Evolutionary conservation across 2,113 vertebrate genomes (phyloP).

Genomic region (Anolis sagrei): DNA sequence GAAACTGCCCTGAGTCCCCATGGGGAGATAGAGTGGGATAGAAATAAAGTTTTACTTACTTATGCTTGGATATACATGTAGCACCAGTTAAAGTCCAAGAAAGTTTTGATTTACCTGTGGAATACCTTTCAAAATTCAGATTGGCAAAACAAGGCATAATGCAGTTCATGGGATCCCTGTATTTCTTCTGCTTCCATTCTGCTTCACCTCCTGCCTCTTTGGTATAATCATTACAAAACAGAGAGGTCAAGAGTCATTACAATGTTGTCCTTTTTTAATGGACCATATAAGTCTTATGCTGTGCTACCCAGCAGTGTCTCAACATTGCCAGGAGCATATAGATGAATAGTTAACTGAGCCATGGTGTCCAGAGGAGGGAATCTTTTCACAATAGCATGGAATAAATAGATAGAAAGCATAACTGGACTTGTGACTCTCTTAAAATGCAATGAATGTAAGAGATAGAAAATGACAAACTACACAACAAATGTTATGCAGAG

Average conservation of each 20-base stretch:
- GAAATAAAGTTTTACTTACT: too few species aligned
- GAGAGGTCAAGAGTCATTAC: conserved; percentile 51
- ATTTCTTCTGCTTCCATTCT: conserved; percentile 58
- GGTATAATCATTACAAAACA: conserved; percentile 54
- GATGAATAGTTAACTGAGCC: conserved; percentile 44
- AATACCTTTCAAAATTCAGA: conserved; percentile 33
- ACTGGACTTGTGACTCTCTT: not conserved
- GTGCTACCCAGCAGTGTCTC: not conserved
- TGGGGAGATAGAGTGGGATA: too few species aligned
- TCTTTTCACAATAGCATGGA: not conserved
- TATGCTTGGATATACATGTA: conserved; percentile 11
- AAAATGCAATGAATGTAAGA: not conserved
- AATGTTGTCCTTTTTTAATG: conserved; percentile 46
- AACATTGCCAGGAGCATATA: not conserved
- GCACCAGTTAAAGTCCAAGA: conserved; percentile 46
- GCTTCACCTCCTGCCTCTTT: conserved; percentile 37
- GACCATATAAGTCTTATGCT: conserved; percentile 28
- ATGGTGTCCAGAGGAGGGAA: not conserved
- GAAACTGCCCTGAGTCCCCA: too few species aligned
- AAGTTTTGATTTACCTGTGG: conserved; percentile 6
- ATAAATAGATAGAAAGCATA: not conserved
- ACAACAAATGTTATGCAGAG: not conserved
- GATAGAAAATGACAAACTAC: too few species aligned
- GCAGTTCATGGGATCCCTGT: conserved; percentile 43
- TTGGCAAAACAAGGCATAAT: conserved; percentile 38